phyloP scores from a whole-genome alignment of 53 echinoderm and acorn worm genomes.

The Stichopus horrens region DNA sequence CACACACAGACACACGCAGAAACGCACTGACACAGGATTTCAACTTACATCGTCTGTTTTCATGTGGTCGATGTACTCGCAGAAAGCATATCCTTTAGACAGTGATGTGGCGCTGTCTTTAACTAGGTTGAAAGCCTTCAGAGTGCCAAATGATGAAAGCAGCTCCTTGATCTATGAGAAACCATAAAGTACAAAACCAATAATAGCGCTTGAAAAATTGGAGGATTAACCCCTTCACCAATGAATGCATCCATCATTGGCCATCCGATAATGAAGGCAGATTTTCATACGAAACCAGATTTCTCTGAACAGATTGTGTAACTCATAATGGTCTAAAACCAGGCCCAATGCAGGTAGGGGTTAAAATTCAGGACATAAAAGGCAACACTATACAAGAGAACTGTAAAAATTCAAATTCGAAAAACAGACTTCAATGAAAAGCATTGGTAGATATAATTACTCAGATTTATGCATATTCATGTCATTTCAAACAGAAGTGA shows the following conservation, averaged over 20 bases:
- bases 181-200: not conserved
- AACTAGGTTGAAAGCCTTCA: conserved; percentile 97
- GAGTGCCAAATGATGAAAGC: conserved; percentile 90
- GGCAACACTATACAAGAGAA: no score
- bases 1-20: no score
- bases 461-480: no score
- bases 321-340: no score
- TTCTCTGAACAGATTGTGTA: not conserved
- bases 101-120: conserved; percentile 98
- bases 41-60: conserved; percentile 80
- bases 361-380: no score
- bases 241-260: no score
- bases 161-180: conserved; percentile 81
- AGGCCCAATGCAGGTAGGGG: no score
- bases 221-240: not conserved
- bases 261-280: no score
- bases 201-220: not conserved
- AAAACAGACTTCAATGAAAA: no score
- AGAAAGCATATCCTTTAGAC: conserved; percentile 99
- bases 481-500: no score
- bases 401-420: no score
- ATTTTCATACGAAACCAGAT: not conserved
- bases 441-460: no score
- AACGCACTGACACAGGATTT: not conserved
- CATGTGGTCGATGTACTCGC: conserved; percentile 84